phyloP scores from a whole-genome alignment of 2,113 vertebrate species.

The Butastur rufipennis region DNA sequence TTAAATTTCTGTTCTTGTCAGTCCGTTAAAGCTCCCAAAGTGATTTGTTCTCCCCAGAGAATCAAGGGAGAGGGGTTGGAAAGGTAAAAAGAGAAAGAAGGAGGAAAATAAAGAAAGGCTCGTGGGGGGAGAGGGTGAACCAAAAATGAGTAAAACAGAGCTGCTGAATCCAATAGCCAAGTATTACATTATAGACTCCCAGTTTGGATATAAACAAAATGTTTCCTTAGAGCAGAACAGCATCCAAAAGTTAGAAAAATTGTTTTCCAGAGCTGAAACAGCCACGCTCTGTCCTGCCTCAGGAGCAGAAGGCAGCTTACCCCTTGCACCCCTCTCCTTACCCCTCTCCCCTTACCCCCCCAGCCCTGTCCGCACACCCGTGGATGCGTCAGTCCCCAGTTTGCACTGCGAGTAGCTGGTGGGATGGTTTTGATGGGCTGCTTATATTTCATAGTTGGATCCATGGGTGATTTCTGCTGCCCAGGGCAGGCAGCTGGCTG shows the following conservation, averaged over 20 bases:
- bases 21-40: slow-evolving; percentile 15
- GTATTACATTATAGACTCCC: slow-evolving; percentile 53
- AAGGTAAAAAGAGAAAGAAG: slow-evolving; percentile 51
- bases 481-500: not conserved
- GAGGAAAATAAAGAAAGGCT: not conserved
- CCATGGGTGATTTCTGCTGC: not conserved
- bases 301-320: not conserved
- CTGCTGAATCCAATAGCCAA: slow-evolving; percentile 45
- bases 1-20: slow-evolving; percentile 55
- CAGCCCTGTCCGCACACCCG: rapidly evolving
- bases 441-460: not conserved
- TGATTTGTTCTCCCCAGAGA: slow-evolving; percentile 46
- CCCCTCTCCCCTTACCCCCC: not conserved
- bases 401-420: not conserved
- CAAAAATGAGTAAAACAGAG: slow-evolving; percentile 61
- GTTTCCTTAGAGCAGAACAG: slow-evolving; percentile 43
- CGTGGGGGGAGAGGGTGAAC: not conserved
- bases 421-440: not conserved
- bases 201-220: slow-evolving; percentile 41
- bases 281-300: not conserved
- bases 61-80: not conserved
- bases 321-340: not conserved
- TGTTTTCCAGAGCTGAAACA: slow-evolving; percentile 37
- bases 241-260: slow-evolving; percentile 41
- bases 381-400: rapidly evolving